Conservation (phyloP, 2,888 invertebrate species). For the Anagyrus pseudococci region DNA sequence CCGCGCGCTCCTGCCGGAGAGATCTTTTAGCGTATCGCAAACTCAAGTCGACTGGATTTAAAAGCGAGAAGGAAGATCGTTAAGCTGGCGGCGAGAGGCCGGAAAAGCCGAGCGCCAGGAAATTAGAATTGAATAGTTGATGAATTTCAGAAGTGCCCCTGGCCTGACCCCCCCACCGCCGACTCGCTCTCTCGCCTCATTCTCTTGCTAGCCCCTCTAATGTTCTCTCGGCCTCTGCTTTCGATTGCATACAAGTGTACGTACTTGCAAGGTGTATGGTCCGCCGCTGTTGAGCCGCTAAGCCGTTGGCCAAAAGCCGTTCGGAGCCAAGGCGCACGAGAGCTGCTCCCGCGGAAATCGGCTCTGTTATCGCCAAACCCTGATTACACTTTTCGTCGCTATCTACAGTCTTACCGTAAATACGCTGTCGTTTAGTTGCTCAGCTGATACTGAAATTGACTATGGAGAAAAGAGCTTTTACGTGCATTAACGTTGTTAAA, state of each 20-base stretch:
- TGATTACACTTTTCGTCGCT: slow-evolving; percentile 31
- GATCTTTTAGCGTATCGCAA: slow-evolving; percentile 30
- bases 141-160: slow-evolving; percentile 54
- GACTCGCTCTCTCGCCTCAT: neutral
- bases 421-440: no score
- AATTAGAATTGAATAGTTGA: slow-evolving; percentile 61
- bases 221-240: no score
- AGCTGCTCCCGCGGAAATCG: slow-evolving; percentile 17
- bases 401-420: no score
- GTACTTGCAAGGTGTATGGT: neutral
- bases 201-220: no score
- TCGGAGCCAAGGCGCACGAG: slow-evolving; percentile 3
- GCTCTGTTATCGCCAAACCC: slow-evolving; percentile 23
- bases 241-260: no score
- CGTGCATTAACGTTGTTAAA: no score
- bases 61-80: slow-evolving; percentile 34
- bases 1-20: neutral
- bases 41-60: slow-evolving; percentile 38
- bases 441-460: no score
- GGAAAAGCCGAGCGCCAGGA: slow-evolving; percentile 41
- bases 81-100: slow-evolving; percentile 29
- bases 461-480: no score
- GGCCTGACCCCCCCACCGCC: neutral
- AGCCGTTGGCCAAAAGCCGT: slow-evolving; percentile 14
- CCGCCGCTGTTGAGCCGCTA: neutral